Percentiles rank a stretch among this genome's conserved stretches.
phyloP scores from a whole-genome alignment of 2,113 vertebrate genomes.

The Apteryx owenii region DNA sequence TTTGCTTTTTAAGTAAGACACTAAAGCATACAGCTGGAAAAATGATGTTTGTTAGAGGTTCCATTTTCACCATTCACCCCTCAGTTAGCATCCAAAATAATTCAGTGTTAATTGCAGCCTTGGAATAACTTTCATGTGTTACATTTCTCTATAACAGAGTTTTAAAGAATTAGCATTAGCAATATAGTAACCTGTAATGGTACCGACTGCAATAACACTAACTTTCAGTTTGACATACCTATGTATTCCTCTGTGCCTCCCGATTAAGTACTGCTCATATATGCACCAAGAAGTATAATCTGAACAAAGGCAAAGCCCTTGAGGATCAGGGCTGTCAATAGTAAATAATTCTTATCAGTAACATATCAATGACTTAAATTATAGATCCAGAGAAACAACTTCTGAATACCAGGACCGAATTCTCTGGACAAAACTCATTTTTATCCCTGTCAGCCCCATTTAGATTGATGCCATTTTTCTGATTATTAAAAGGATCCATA shows the following conservation, averaged over 20 bases:
- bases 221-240: background rate
- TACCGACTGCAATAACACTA: background rate
- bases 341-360: background rate
- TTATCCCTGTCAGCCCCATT: background rate
- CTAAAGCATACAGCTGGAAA: background rate
- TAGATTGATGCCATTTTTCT: background rate
- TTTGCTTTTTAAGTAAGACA: background rate
- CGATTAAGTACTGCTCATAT: background rate
- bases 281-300: background rate
- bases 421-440: background rate
- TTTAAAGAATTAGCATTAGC: background rate
- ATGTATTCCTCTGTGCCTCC: background rate
- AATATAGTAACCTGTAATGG: background rate
- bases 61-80: background rate
- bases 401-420: background rate
- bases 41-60: background rate
- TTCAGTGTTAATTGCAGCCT: background rate
- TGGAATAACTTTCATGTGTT: background rate
- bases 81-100: background rate
- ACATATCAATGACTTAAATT: background rate
- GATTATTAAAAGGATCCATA: background rate
- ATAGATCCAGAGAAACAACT: background rate
- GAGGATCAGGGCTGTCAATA: background rate
- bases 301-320: background rate
- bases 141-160: background rate